These are phyloP conservation scores for Ectropis grisescens DNA, from an alignment of 1,140 invertebrate species.

Conservation along the genomic window DNA sequence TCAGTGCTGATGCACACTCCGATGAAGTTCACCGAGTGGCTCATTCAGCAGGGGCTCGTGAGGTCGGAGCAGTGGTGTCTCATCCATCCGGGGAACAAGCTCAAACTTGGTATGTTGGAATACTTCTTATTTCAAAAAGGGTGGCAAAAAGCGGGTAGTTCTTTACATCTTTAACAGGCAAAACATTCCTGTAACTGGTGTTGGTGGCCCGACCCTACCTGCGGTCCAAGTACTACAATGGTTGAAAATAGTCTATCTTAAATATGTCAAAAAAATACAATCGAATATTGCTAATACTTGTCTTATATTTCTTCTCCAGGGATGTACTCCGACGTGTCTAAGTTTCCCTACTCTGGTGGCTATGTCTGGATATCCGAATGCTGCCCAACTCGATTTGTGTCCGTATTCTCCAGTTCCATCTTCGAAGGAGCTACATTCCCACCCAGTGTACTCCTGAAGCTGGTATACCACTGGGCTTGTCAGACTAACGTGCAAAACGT, in stretches of 20 bases:
- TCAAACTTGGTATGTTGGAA: constrained; percentile 83
- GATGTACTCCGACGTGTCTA: constrained; percentile 86
- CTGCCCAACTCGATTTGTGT: constrained; percentile 85
- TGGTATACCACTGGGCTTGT: constrained; percentile 92
- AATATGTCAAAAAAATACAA: too few relatives aligned
- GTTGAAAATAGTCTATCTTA: too few relatives aligned
- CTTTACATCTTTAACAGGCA: too few relatives aligned
- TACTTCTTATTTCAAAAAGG: too few relatives aligned
- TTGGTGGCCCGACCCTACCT: constrained; percentile 84
- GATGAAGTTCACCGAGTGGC: constrained; percentile 89
- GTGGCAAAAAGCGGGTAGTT: too few relatives aligned
- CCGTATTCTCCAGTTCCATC: constrained; percentile 87
- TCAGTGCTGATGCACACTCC: constrained; percentile 82
- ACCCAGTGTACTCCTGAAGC: constrained; percentile 83
- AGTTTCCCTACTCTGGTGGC: constrained; percentile 88
- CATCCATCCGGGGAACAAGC: constrained; percentile 74
- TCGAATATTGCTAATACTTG: too few relatives aligned
- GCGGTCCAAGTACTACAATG: constrained; percentile 77
- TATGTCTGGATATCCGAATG: constrained; percentile 92
- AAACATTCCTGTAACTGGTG: constrained; percentile 87
- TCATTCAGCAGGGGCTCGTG: constrained; percentile 86
- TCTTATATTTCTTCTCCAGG: too few relatives aligned
- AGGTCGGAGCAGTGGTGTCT: constrained; percentile 82
- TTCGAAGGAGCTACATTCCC: constrained; percentile 87
- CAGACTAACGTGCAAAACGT: constrained; percentile 91